Percentiles rank a stretch among this genome's conserved stretches.
Conservation (phyloP, 2,113 vertebrate species). For the Sinosuthora webbiana region DNA sequence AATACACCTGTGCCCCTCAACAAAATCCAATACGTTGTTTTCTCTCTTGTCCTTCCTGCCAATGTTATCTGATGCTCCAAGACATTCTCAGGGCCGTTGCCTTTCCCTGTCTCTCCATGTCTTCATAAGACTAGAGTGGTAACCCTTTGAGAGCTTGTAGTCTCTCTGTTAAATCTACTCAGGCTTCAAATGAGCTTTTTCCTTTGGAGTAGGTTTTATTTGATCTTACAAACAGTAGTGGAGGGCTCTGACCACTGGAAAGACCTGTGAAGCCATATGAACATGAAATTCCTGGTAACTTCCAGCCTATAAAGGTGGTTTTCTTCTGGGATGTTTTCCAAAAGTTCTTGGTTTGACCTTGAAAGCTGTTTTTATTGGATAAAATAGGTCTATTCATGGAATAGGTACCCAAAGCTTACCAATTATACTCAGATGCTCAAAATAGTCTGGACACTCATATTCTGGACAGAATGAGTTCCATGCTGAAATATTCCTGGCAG, state of each 20-base stretch:
- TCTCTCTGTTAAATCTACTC: not conserved
- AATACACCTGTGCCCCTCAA: not conserved
- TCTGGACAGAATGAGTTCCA: conserved; percentile 12
- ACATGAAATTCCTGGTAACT: not conserved
- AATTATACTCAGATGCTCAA: not conserved
- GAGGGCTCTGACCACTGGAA: not conserved
- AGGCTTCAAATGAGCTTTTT: not conserved
- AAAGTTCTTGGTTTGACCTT: not conserved
- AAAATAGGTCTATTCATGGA: not conserved
- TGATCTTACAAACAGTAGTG: not conserved
- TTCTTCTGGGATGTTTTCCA: not conserved
- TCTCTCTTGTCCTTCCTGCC: not conserved
- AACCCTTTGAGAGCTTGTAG: not conserved
- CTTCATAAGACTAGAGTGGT: not conserved
- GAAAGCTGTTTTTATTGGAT: not conserved
- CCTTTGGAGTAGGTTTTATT: not conserved
- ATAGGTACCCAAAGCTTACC: not conserved
- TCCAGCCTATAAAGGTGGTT: not conserved
- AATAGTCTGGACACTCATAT: not conserved
- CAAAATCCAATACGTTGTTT: not conserved
- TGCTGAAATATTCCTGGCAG: not conserved
- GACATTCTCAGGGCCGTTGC: fast-evolving
- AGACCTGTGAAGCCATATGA: not conserved
- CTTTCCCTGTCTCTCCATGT: not conserved
- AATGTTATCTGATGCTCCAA: not conserved